Evolutionary conservation across 2,113 vertebrate species (phyloP), one percentile per base, ranked within the genome.

Genomic region (Colinus virginianus): DNA sequence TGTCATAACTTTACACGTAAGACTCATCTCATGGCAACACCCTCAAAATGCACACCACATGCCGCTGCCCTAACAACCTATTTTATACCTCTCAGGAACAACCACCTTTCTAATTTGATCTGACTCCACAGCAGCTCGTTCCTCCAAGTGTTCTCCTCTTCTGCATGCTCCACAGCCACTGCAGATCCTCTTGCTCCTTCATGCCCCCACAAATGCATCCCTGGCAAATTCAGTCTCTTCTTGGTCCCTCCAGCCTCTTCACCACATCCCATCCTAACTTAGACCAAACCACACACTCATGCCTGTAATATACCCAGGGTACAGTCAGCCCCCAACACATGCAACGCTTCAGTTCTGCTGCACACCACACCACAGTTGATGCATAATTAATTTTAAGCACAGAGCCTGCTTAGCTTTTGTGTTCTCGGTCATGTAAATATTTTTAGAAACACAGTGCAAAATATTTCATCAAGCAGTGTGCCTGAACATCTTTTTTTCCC

Each of bases 91-190:
- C 40, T 58, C 2, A 3, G 48, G 28, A 90, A 58, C 23, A 42
- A 59, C 2, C 28, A 46, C 25, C 32, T 34, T 78, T 88, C 23
- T 26, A 22, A 46, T 82, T 82, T 0, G 0, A 77, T 20, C 7
- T 22, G 36, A 72, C 67, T 78, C 6, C 74, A 72, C 4, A 78
- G 12, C 38, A 42, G 25, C 75, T 81, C 18, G 16, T 49, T 79
- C 42, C 48, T 51, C 53, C 23, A 46, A 0, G 0, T 0, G 0
- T 42, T 22, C 8, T 74, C 23, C 42, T 7, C 28, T 42, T 43
- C 77, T 72, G 38, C 28, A 72, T 56, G 40, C 6, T 23, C n/a
- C 8, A 49, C 3, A 1, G 2, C 51, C 26, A 40, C 42, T 46
- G 72, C 11, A 84, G 17, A 17, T 38, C 42, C 34, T 79, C 42